A percentile compares a stretch with the other conserved stretches of the same genome.
phyloP scores from a whole-genome alignment of 2,113 vertebrate species.

The Microcebus griseorufus region DNA sequence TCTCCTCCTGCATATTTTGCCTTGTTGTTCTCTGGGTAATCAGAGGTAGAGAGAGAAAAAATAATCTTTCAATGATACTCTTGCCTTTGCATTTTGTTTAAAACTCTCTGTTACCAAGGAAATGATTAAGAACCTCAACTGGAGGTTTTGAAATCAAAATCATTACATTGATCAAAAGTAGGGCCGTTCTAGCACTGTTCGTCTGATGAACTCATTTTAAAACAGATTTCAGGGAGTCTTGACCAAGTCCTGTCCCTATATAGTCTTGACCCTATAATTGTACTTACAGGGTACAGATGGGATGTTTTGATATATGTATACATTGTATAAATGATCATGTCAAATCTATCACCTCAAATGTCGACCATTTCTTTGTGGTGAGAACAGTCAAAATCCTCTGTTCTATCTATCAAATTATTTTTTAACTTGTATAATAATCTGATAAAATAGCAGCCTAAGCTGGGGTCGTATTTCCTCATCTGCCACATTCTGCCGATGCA shows the following conservation, averaged over 20 bases:
- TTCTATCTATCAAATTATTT: neutral
- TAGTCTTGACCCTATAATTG: neutral
- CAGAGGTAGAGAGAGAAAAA: conserved; percentile 34
- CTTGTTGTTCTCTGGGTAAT: conserved; percentile 30
- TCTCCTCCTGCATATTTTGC: neutral
- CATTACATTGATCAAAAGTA: conserved; percentile 37
- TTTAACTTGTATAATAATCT: neutral
- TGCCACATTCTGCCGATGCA: neutral
- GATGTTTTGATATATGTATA: neutral
- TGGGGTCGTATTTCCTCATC: neutral
- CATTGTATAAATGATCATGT: neutral
- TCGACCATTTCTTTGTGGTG: neutral
- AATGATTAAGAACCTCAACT: conserved; percentile 53
- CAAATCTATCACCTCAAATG: neutral
- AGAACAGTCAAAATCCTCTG: neutral
- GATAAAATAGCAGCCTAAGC: neutral
- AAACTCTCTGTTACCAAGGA: conserved; percentile 56
- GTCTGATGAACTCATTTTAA: conserved; percentile 37
- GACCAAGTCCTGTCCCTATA: neutral
- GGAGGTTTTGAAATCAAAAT: conserved; percentile 60
- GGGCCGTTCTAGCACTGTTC: neutral
- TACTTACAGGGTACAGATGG: neutral
- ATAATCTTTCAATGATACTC: conserved; percentile 30
- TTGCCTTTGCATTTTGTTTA: conserved; percentile 51
- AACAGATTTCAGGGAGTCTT: neutral